These are phyloP conservation scores for Agrenia bidenticulata DNA, from an alignment of 2,888 invertebrate species.

Conservation along the genomic window DNA sequence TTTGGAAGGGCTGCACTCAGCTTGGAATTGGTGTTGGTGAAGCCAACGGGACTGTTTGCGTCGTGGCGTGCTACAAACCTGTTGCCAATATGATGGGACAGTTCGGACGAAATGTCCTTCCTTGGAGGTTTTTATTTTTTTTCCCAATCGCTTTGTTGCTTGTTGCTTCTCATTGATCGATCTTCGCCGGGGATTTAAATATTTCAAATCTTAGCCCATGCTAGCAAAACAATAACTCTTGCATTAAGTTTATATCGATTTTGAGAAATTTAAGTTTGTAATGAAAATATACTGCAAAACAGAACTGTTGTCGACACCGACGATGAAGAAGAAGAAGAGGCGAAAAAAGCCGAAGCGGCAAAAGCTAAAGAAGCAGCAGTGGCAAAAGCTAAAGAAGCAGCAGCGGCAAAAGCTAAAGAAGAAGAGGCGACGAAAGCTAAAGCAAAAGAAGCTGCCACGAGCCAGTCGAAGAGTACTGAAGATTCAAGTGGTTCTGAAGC, in stretches of 20 bases:
- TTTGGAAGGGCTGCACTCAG: slow-evolving; percentile 37
- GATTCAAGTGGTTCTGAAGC: slow-evolving; percentile 9
- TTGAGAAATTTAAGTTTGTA: too few species aligned
- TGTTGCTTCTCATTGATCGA: too few species aligned
- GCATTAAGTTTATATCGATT: too few species aligned
- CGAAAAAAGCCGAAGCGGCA: neutral
- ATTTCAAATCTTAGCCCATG: too few species aligned
- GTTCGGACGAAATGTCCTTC: neutral
- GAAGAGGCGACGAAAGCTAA: neutral
- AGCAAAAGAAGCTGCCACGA: too few species aligned
- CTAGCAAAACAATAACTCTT: too few species aligned
- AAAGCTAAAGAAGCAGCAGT: neutral
- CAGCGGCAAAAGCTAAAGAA: neutral
- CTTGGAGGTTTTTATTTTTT: too few species aligned
- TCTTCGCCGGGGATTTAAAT: too few species aligned
- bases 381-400: neutral
- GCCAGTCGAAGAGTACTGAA: neutral
- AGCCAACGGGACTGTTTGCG: too few species aligned
- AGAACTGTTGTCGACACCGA: slow-evolving; percentile 15
- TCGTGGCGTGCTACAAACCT: neutral
- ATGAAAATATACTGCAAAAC: neutral
- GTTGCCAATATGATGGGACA: neutral
- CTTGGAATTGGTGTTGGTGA: slow-evolving; percentile 27
- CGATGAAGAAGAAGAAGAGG: slow-evolving; percentile 13
- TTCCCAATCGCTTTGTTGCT: too few species aligned